Evolutionary conservation across 1,140 invertebrate species (phyloP).

Genomic region (Theocolax elegans): DNA sequence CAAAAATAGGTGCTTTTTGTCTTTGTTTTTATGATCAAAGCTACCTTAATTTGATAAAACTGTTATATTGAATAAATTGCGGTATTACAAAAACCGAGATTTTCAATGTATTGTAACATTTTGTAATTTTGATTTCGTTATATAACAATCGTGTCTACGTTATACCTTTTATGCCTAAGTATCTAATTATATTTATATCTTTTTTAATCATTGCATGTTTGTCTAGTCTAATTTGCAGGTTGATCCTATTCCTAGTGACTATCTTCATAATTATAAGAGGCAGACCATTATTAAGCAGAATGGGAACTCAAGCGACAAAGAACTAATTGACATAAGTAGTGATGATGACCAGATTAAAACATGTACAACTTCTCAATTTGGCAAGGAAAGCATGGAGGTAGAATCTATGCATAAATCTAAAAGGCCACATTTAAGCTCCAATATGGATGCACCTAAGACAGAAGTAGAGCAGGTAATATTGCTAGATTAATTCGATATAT

Average conservation of each 20-base stretch:
- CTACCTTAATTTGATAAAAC: too few relatives aligned
- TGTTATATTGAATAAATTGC: too few relatives aligned
- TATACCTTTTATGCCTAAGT: too few relatives aligned
- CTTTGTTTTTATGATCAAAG: too few relatives aligned
- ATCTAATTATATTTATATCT: too few relatives aligned
- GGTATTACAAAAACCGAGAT: too few relatives aligned
- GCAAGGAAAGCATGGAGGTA: neutral
- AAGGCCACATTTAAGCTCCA: slow-evolving; percentile 13
- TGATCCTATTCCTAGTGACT: slow-evolving; percentile 44
- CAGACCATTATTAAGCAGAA: slow-evolving; percentile 48
- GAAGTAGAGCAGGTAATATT: neutral
- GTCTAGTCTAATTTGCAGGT: slow-evolving; percentile 55
- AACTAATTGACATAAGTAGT: slow-evolving; percentile 68
- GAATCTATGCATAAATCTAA: slow-evolving; percentile 19
- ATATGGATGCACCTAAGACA: neutral
- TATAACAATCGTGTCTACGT: too few relatives aligned
- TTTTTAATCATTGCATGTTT: too few relatives aligned
- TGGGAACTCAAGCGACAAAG: slow-evolving; percentile 65
- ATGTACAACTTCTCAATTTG: slow-evolving; percentile 20
- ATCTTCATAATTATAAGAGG: slow-evolving; percentile 60
- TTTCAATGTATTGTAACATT: too few relatives aligned
- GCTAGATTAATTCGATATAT: too few relatives aligned
- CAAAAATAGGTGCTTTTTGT: too few relatives aligned
- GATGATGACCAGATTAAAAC: slow-evolving; percentile 61
- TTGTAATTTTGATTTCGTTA: too few relatives aligned